Evolutionary conservation across 2,888 invertebrate genomes (phyloP).

Genomic region (Corbicula japonica): DNA sequence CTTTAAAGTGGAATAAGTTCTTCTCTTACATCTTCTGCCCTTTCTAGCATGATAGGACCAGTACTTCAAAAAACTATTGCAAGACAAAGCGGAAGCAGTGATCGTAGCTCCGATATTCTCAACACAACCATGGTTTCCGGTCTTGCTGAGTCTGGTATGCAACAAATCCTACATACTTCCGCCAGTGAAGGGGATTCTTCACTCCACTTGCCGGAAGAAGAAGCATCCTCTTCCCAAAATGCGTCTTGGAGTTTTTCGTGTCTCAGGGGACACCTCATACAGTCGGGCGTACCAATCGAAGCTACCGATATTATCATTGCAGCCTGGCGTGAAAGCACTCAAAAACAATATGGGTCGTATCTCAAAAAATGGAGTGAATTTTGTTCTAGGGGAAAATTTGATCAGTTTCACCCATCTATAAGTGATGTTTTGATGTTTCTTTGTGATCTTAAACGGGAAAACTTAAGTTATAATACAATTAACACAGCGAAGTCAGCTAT

Average conservation of each 20-base stretch:
- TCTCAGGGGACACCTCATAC: slow-evolving; percentile 43
- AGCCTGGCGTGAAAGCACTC: slow-evolving; percentile 56
- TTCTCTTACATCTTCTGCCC: slow-evolving; percentile 49
- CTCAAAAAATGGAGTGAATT: slow-evolving; percentile 51
- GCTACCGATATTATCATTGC: slow-evolving; percentile 39
- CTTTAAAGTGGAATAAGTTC: slow-evolving; percentile 26
- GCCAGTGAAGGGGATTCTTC: neutral
- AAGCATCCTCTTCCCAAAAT: slow-evolving; percentile 21
- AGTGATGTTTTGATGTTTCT: slow-evolving; percentile 35
- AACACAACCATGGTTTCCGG: slow-evolving; percentile 61
- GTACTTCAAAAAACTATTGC: slow-evolving; percentile 53
- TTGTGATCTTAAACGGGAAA: slow-evolving; percentile 18
- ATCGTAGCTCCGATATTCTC: slow-evolving; percentile 49
- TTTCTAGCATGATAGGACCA: slow-evolving; percentile 55
- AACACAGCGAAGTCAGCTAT: slow-evolving; percentile 44
- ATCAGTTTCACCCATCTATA: slow-evolving; percentile 55
- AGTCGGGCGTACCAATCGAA: slow-evolving; percentile 33
- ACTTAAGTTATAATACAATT: slow-evolving; percentile 44
- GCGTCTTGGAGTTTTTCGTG: slow-evolving; percentile 36
- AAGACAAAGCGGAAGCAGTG: neutral
- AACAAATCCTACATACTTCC: slow-evolving; percentile 24
- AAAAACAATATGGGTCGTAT: slow-evolving; percentile 54
- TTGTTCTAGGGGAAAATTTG: slow-evolving; percentile 40
- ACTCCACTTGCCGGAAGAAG: neutral
- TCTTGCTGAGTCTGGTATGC: slow-evolving; percentile 25